Percentiles rank a stretch among this genome's conserved stretches.
These are phyloP conservation scores for Lasius platythorax DNA, from an alignment of 2,888 invertebrate species.

Conservation along the genomic window DNA sequence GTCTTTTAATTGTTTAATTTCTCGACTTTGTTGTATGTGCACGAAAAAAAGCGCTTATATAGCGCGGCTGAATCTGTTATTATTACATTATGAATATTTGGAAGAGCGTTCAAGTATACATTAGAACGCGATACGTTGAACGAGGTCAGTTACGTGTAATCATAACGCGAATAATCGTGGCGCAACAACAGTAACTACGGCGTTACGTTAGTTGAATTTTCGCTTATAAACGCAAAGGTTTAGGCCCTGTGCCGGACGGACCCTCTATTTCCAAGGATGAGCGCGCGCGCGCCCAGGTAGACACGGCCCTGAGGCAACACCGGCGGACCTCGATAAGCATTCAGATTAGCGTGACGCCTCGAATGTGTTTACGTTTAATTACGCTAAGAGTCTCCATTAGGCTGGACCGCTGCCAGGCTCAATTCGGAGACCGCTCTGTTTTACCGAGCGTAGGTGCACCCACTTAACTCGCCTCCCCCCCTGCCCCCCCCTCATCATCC, in stretches of 20 bases:
- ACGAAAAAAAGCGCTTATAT: not conserved
- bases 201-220: constrained; percentile 59
- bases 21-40: not conserved
- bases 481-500: constrained; percentile 59
- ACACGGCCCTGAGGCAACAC: constrained; percentile 82
- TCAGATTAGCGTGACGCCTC: constrained; percentile 85
- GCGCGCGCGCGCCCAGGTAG: constrained; percentile 75
- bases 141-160: not conserved
- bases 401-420: constrained; percentile 85
- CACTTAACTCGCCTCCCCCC: constrained; percentile 79
- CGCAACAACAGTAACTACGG: constrained; percentile 59
- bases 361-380: constrained; percentile 86
- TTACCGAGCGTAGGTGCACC: constrained; percentile 82
- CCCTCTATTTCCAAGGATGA: constrained; percentile 75
- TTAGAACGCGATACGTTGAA: not conserved
- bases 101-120: not conserved
- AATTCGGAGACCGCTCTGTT: constrained; percentile 79
- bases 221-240: constrained; percentile 56
- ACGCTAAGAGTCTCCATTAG: constrained; percentile 86
- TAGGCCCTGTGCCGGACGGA: constrained; percentile 53
- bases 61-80: not conserved
- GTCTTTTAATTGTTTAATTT: constrained; percentile 1
- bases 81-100: constrained; percentile 10
- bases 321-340: constrained; percentile 84
- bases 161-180: constrained; percentile 24